Percentiles rank a stretch among this genome's conserved stretches.
phyloP scores from a whole-genome alignment of 2,797 vertebrate species.

The Todus mexicanus region DNA sequence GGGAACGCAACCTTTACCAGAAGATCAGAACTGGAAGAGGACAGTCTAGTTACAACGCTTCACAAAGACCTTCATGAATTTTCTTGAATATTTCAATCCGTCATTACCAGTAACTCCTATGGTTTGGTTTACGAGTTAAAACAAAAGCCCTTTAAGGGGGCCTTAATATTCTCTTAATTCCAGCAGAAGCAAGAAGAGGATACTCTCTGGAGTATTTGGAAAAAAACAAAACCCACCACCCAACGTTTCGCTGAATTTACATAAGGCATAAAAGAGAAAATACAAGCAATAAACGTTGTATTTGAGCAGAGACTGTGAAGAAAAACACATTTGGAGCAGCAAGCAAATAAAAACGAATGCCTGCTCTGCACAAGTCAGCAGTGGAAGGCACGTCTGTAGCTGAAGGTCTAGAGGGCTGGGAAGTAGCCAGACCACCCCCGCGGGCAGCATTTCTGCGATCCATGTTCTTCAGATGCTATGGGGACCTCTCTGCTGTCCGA shows the following conservation, averaged over 20 bases:
- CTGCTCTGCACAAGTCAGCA: not conserved
- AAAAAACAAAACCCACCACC: not conserved
- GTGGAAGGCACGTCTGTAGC: not conserved
- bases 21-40: not conserved
- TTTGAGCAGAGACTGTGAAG: not conserved
- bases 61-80: not conserved
- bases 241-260: conserved; percentile 8
- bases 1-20: accelerated
- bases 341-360: conserved; percentile 1
- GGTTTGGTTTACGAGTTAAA: not conserved
- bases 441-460: not conserved
- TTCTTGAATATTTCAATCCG: not conserved
- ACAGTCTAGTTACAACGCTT: accelerated
- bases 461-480: not conserved
- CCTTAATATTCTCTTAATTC: not conserved
- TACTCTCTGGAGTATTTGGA: not conserved
- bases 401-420: not conserved
- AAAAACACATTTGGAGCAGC: not conserved
- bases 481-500: accelerated
- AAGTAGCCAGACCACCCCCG: not conserved
- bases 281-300: conserved; percentile 5
- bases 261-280: conserved; percentile 30
- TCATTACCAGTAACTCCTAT: not conserved
- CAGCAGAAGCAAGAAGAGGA: not conserved
- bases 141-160: not conserved